Conservation (phyloP, 2,113 vertebrate genomes). For the Poeciliopsis retropinna region DNA sequence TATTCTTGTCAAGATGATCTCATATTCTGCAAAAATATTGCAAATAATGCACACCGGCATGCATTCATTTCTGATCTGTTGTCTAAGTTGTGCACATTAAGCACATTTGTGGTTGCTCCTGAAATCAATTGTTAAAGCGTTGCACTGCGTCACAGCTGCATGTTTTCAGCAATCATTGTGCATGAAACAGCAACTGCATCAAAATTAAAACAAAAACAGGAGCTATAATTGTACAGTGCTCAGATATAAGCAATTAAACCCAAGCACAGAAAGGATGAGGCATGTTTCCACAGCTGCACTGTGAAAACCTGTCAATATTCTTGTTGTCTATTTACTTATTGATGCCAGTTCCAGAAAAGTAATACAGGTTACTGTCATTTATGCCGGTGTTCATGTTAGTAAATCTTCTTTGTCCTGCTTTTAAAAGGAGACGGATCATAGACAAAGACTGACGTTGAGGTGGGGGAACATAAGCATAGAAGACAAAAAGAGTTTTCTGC, state of each 20-base stretch:
- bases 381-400: background rate
- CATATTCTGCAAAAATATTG: slow-evolving; percentile 10
- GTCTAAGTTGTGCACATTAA: background rate
- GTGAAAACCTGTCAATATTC: background rate
- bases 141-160: background rate
- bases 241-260: background rate
- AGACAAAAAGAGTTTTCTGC: background rate
- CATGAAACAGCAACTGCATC: background rate
- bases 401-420: background rate
- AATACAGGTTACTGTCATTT: too few relatives aligned
- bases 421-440: background rate
- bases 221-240: background rate
- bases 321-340: background rate
- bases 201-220: background rate
- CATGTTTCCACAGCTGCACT: background rate
- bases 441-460: background rate
- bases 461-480: background rate
- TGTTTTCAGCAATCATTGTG: background rate
- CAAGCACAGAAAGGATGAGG: background rate
- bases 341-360: too few relatives aligned
- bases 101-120: background rate
- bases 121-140: background rate
- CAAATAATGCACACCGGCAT: background rate
- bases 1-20: slow-evolving; percentile 30
- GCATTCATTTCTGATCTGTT: slow-evolving; percentile 12